Base-by-base conservation (phyloP, 2,797 vertebrate species). In the Eleutherodactylus coqui region DNA sequence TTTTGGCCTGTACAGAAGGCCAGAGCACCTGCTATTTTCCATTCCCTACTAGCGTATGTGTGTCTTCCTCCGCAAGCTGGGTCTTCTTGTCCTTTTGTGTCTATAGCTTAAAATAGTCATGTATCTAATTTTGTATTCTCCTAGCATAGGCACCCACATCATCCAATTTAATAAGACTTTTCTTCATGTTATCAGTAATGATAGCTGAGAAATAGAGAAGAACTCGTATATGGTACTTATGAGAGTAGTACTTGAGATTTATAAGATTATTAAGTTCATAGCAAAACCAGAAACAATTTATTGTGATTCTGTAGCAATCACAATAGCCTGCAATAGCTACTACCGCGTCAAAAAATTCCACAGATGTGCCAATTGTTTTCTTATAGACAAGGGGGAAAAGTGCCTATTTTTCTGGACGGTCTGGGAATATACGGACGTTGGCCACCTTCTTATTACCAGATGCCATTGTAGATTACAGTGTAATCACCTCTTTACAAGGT, bases 1-100 rank as follows among this genome's bases (percentile, higher is more conserved):
- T 82, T 67, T 82, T 82, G 80, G 80, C 80, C 80, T 72, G 80
- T 82, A 32, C 80, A 82, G 49, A 49, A 82, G 80, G 14, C 29
- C 67, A 1, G 49, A 72, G 67, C 80, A 82, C 80, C 80, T 82
- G 80, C 80, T 82, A 82, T 58, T 72, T 82, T 73, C 67, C 80
- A 82, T 53, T 82, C 49, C 49, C 47, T 43, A 38, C 64, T 73
- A 70, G 45, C 47, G 67, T 82, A 69, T 82, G 80, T 69, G 64
- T 38, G 64, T 72, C 80, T 81, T 81, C 21, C 29, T 64, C 29
- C 51, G 7, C 80, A 55, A 72, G 34, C 49, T 70, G 67, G 80
- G 24, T 53, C 67, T 73, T 58, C 32, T 32, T 53, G 79, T 73
- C 80, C 80, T 47, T 70, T 34, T n/a, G 67, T 72, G 64, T 82